Conservation (phyloP, 2,888 invertebrate species). For the Syrista parreyssii region DNA sequence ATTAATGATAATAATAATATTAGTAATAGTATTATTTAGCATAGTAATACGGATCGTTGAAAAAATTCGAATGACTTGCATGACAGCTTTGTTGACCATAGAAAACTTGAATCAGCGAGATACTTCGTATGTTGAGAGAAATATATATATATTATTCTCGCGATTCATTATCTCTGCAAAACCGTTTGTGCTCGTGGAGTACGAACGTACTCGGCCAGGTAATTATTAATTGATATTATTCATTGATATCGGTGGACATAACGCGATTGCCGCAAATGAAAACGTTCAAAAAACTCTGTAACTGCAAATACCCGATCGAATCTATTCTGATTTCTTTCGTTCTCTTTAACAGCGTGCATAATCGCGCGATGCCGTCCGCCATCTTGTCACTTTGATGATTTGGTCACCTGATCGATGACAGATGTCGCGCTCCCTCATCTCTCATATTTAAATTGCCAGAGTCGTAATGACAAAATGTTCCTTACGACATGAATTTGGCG, state of each 20-base stretch:
- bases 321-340: neutral
- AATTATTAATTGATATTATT: neutral
- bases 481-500: neutral
- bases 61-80: neutral
- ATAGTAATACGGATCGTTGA: neutral
- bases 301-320: neutral
- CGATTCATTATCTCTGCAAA: neutral
- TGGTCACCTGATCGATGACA: neutral
- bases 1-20: neutral
- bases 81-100: neutral
- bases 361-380: neutral
- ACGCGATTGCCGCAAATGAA: neutral
- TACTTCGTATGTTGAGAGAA: neutral
- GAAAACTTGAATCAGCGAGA: constrained; percentile 29
- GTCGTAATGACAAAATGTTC: neutral
- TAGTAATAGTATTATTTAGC: neutral
- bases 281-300: neutral
- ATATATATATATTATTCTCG: neutral
- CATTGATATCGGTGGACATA: neutral
- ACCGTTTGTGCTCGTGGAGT: neutral
- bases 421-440: neutral
- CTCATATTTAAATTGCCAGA: neutral
- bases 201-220: neutral
- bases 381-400: neutral
- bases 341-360: neutral